Evolutionary conservation across 2,888 invertebrate species (phyloP).

Genomic region (Drosophila mimetica): DNA sequence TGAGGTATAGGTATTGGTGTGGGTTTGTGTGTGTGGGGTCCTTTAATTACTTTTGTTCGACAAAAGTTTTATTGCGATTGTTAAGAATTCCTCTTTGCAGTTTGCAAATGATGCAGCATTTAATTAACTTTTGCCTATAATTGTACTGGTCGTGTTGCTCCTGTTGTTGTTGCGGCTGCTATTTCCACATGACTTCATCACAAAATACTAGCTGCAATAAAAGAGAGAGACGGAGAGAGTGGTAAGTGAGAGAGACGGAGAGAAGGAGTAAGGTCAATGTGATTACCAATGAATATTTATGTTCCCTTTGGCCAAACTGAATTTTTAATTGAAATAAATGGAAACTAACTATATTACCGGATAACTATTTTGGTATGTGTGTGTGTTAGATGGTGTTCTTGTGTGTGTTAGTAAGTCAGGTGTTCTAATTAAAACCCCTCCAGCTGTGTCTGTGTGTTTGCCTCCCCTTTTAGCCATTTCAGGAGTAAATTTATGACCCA

Average conservation of each 20-base stretch:
- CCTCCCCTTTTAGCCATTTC: conserved; percentile 17
- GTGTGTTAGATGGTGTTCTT: conserved; percentile 13
- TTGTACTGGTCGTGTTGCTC: conserved; percentile 26
- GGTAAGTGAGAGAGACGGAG: conserved; percentile 6
- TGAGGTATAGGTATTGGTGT: conserved; percentile 36
- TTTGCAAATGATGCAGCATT: conserved; percentile 54
- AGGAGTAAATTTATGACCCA: conserved; percentile 49
- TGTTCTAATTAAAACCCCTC: conserved; percentile 58
- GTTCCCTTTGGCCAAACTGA: conserved; percentile 28
- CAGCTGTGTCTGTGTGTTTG: conserved; percentile 36
- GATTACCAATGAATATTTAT: conserved; percentile 68
- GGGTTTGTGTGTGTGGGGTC: conserved; percentile 33
- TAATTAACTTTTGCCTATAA: conserved; percentile 55
- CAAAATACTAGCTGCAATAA: conserved; percentile 29
- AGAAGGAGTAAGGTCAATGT: conserved; percentile 29
- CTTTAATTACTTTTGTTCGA: conserved; percentile 67
- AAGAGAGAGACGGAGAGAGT: conserved; percentile 8
- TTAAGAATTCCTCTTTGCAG: conserved; percentile 50
- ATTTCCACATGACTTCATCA: conserved; percentile 51
- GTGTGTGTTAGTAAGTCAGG: conserved; percentile 29
- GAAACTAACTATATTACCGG: conserved; percentile 47
- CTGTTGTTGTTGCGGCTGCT: conserved; percentile 16
- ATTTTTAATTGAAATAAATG: conserved; percentile 66
- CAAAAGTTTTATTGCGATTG: conserved; percentile 67
- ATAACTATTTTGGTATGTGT: conserved; percentile 14